Evolutionary conservation across 1,140 invertebrate genomes (phyloP).

Genomic region (Drosophila busckii): DNA sequence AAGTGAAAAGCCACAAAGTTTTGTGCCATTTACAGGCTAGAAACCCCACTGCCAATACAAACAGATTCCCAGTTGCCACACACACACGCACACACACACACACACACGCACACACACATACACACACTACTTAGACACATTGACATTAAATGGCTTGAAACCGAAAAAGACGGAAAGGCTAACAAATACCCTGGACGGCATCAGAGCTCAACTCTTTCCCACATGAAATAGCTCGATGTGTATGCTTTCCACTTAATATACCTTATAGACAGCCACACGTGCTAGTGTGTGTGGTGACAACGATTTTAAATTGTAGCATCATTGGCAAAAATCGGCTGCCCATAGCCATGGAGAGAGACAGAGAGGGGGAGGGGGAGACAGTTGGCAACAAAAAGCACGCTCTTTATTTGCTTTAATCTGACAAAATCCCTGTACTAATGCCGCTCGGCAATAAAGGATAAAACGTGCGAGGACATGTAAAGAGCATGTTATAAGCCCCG

Average conservation of each 20-base stretch:
- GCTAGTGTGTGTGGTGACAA: background rate
- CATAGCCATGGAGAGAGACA: constrained; percentile 12
- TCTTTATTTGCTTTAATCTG: constrained; percentile 75
- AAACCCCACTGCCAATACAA: constrained; percentile 18
- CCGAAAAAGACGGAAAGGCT: constrained; percentile 19
- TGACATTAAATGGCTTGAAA: constrained; percentile 31
- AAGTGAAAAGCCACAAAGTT: constrained; percentile 65
- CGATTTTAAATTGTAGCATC: constrained; percentile 69
- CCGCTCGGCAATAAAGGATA: constrained; percentile 73
- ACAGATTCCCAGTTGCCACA: constrained; percentile 31
- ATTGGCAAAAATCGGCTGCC: constrained; percentile 25
- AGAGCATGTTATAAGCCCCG: constrained; percentile 31
- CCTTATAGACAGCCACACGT: background rate
- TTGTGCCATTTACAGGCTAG: constrained; percentile 28
- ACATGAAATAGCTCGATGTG: background rate
- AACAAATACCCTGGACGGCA: constrained; percentile 18
- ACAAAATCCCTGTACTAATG: constrained; percentile 71
- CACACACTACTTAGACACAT: too few species aligned
- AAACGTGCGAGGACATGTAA: constrained; percentile 70
- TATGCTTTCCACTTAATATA: background rate
- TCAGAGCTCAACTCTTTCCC: background rate
- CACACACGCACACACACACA: constrained; percentile 9
- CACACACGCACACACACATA: constrained; percentile 4
- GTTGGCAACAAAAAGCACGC: constrained; percentile 65
- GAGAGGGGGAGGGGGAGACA: background rate